Evolutionary conservation across 1,140 invertebrate species (phyloP), one percentile per base, ranked within the genome.

Genomic region (Rhysida immarginata): DNA sequence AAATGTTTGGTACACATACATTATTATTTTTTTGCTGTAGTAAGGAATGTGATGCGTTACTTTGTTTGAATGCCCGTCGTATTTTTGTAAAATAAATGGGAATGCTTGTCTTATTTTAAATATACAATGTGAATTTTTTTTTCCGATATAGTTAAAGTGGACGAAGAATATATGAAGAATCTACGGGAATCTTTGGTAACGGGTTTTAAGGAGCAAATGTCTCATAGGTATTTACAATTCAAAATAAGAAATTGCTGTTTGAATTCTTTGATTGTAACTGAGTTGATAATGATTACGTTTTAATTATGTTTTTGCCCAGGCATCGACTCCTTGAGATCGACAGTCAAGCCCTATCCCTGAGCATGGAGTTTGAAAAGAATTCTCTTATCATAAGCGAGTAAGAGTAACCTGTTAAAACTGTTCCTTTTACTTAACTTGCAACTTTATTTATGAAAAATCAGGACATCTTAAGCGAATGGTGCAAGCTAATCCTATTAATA

Each of bases 191-290:
- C 88, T 62, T 85, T 93, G 14, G 81, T 93, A 0, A 78, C 82
- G 0, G 85, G 84, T 0, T 94, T 93, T 67, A 85, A 88, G 60
- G 85, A 90, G 59, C 89, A 93, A 69, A 93, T 93, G 88, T 80
- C 85, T 60, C 69, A 92, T 1, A 77, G 87, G 76, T 79, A 67
- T 49, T 48, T 60, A 14, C 26, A 41, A 46, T 46, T 46, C 20
- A 46, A 11, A 46, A 20, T 5, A 18, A 11, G 5, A 46, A 5
- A 23, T 46, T 20, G 8, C n/a, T n/a, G n/a, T n/a, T 35, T 35
- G 16, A 16, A 35, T 35, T 35, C 16, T 16, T 35, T 35, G 5
- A 5, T 8, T 16, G 25, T 43, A 18, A 51, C 41, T 16, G 20
- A 29, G 26, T 43, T 0, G 14, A 20, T 42, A 41, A 5, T 35